Evolutionary conservation across 2,888 invertebrate species (phyloP).

Genomic region (Perdita meconis): DNA sequence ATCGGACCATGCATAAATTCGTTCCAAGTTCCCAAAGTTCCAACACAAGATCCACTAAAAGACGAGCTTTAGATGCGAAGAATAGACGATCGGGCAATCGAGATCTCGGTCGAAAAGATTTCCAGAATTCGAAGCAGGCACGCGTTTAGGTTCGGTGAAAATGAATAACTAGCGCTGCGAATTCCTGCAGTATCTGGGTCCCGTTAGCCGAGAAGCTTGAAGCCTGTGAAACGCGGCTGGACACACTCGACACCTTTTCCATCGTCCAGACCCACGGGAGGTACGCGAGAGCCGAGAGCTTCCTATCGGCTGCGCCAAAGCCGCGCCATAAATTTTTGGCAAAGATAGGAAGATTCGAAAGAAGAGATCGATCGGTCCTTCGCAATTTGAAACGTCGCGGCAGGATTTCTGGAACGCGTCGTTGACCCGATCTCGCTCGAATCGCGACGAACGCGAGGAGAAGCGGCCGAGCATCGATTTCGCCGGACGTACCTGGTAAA

Average conservation of each 20-base stretch:
- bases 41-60: slow-evolving; percentile 27
- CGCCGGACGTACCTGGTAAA: slow-evolving; percentile 91
- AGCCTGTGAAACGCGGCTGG: slow-evolving; percentile 56
- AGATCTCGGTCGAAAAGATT: slow-evolving; percentile 4
- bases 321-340: slow-evolving; percentile 25
- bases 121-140: slow-evolving; percentile 18
- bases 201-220: slow-evolving; percentile 60
- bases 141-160: slow-evolving; percentile 55
- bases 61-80: slow-evolving; percentile 12
- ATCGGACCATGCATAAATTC: slow-evolving; percentile 47
- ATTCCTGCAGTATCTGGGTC: slow-evolving; percentile 62
- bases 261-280: slow-evolving; percentile 74
- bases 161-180: slow-evolving; percentile 50
- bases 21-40: neutral
- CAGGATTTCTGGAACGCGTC: neutral
- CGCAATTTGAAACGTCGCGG: neutral
- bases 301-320: slow-evolving; percentile 30
- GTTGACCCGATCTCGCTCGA: neutral
- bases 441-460: slow-evolving; percentile 2
- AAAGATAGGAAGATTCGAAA: neutral
- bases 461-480: neutral
- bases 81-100: slow-evolving; percentile 8
- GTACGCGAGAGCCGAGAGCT: slow-evolving; percentile 33
- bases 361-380: no score
- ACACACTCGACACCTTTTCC: slow-evolving; percentile 72